Conservation (phyloP, 2,113 vertebrate genomes). For the Chrysochloris asiatica region DNA sequence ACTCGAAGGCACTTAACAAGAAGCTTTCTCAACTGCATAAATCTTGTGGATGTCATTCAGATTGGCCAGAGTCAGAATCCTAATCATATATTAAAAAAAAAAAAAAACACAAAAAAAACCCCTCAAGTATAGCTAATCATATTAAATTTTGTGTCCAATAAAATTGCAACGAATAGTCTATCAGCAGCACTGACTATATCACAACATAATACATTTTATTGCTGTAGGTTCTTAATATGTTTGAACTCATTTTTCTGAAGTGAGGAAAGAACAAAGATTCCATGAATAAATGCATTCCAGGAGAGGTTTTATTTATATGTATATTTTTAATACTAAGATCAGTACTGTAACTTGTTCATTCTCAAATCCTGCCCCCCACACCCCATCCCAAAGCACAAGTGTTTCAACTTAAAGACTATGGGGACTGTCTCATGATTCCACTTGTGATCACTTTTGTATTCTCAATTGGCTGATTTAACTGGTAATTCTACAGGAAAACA, state of each 20-base stretch:
- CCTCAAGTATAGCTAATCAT: conserved; percentile 69
- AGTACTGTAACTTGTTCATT: conserved; percentile 68
- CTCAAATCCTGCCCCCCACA: conserved; percentile 59
- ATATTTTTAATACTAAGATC: conserved; percentile 70
- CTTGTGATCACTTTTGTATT: conserved; percentile 18
- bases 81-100: conserved; percentile 64
- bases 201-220: conserved; percentile 67
- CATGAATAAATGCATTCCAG: conserved; percentile 63
- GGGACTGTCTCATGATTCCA: conserved; percentile 52
- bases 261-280: conserved; percentile 51
- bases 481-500: background rate
- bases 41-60: conserved; percentile 36
- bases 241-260: conserved; percentile 63
- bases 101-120: conserved; percentile 18
- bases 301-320: conserved; percentile 54
- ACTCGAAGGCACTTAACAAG: too few species aligned
- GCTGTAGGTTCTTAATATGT: conserved; percentile 71
- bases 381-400: conserved; percentile 40
- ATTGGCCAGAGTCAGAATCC: conserved; percentile 1
- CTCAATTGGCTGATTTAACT: background rate
- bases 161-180: conserved; percentile 68
- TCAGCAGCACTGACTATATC: conserved; percentile 63
- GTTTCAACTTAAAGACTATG: conserved; percentile 25
- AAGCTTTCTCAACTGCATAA: conserved; percentile 57
- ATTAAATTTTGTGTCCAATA: conserved; percentile 77